A percentile compares a stretch with the other conserved stretches of the same genome.
These are phyloP conservation scores for Lamproptera curius DNA, from an alignment of 2,888 invertebrate species.

Conservation along the genomic window DNA sequence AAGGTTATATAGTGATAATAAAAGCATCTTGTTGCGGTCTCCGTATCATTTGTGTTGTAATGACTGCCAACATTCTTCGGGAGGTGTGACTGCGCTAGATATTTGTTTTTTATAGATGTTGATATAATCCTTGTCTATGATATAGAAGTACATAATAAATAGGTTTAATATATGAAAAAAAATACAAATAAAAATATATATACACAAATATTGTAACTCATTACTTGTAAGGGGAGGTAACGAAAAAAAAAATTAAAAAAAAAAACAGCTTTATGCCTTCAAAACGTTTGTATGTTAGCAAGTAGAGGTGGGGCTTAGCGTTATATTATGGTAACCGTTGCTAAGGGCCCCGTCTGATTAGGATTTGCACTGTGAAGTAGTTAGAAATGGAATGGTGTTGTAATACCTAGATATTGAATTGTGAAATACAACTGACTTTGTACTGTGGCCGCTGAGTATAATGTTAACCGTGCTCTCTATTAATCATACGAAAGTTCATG, in stretches of 20 bases:
- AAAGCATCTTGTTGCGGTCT: conserved; percentile 19
- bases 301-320: conserved; percentile 56
- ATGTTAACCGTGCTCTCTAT: conserved; percentile 23
- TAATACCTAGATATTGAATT: conserved; percentile 36
- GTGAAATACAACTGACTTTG: conserved; percentile 19
- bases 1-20: conserved; percentile 27
- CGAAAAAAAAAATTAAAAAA: conserved; percentile 63
- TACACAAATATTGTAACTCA: conserved; percentile 73
- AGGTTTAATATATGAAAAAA: conserved; percentile 66
- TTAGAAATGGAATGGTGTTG: conserved; percentile 59
- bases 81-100: conserved; percentile 28
- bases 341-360: conserved; percentile 45
- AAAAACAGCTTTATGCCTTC: conserved; percentile 74
- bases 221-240: conserved; percentile 58
- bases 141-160: conserved; percentile 73
- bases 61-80: conserved; percentile 34
- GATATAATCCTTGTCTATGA: conserved; percentile 74
- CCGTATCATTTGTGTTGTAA: conserved; percentile 16
- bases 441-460: conserved; percentile 2
- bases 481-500: conserved; percentile 40
- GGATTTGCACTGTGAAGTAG: conserved; percentile 69
- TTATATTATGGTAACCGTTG: conserved; percentile 59
- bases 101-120: conserved; percentile 54
- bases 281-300: conserved; percentile 72
- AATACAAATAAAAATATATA: conserved; percentile 78